Evolutionary conservation across 2,888 invertebrate genomes (phyloP).

Genomic region (Pecten maximus): DNA sequence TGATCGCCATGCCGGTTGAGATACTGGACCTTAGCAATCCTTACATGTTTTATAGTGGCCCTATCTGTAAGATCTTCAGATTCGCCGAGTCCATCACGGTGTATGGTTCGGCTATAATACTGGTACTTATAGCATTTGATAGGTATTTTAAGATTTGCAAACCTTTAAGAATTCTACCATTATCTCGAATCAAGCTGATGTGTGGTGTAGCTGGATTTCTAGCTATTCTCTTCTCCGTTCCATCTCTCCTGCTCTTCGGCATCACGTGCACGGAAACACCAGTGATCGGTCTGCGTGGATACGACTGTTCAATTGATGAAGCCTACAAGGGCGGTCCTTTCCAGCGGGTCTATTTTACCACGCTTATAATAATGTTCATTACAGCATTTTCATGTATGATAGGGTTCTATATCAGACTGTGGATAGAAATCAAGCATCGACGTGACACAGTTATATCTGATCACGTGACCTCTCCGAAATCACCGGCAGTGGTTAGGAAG

Average conservation of each 20-base stretch:
- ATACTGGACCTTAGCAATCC: constrained; percentile 72
- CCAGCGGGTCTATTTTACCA: constrained; percentile 64
- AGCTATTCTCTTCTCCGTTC: constrained; percentile 67
- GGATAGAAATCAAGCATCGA: constrained; percentile 62
- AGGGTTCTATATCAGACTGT: constrained; percentile 68
- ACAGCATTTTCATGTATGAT: constrained; percentile 66
- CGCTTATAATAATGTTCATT: constrained; percentile 67
- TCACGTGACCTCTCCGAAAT: constrained; percentile 52
- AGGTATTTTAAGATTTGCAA: constrained; percentile 76
- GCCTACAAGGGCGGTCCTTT: constrained; percentile 64
- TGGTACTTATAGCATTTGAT: constrained; percentile 75
- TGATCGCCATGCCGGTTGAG: constrained; percentile 73
- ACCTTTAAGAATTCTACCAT: constrained; percentile 69
- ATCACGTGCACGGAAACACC: constrained; percentile 64
- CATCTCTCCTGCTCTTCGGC: constrained; percentile 69
- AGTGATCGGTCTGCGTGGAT: constrained; percentile 58
- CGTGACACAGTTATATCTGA: constrained; percentile 59
- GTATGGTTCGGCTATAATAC: constrained; percentile 73
- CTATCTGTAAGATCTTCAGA: constrained; percentile 72
- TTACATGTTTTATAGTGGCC: constrained; percentile 71
- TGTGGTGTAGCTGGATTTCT: constrained; percentile 67
- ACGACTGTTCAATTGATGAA: constrained; percentile 73
- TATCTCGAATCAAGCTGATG: constrained; percentile 69
- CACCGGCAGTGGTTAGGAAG: constrained; percentile 49
- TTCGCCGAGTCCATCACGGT: constrained; percentile 70